A percentile compares a stretch with the other conserved stretches of the same genome.
These are phyloP conservation scores for Drosophila peninsularis DNA, from an alignment of 2,888 invertebrate species.

Conservation along the genomic window DNA sequence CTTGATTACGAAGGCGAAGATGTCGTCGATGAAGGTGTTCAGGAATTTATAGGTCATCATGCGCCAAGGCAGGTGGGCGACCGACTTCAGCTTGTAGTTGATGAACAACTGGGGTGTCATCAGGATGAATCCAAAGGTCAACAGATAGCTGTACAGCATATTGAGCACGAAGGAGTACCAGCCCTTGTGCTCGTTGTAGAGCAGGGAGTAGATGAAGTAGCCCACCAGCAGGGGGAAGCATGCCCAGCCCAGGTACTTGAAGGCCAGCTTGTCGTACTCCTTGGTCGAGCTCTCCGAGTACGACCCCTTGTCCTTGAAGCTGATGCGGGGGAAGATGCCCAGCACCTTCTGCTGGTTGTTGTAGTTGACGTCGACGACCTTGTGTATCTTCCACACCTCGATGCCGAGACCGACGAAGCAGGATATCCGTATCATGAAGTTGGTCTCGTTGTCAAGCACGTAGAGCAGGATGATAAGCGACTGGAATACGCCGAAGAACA, in stretches of 20 bases:
- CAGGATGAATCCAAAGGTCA: slow-evolving; percentile 99
- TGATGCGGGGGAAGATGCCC: slow-evolving; percentile 91
- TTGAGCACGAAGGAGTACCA: slow-evolving; percentile 99
- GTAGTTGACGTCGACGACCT: slow-evolving; percentile 94
- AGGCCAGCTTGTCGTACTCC: slow-evolving; percentile 97
- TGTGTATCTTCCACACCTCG: slow-evolving; percentile 99
- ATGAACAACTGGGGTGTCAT: slow-evolving; percentile 99
- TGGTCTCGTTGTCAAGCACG: slow-evolving; percentile 99
- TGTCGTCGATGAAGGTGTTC: slow-evolving; percentile 99
- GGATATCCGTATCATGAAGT: slow-evolving; percentile 96
- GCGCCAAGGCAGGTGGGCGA: slow-evolving; percentile 99
- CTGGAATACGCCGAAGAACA: slow-evolving; percentile 99
- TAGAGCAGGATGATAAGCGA: slow-evolving; percentile 97
- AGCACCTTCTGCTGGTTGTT: slow-evolving; percentile 90
- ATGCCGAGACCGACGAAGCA: slow-evolving; percentile 97
- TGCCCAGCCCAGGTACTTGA: slow-evolving; percentile 97
- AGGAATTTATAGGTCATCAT: slow-evolving; percentile 99
- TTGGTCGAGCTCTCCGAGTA: slow-evolving; percentile 97
- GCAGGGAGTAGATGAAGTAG: slow-evolving; percentile 97
- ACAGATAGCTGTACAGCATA: slow-evolving; percentile 98
- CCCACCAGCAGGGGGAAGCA: slow-evolving; percentile 96
- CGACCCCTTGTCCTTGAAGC: slow-evolving; percentile 96
- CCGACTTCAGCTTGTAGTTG: slow-evolving; percentile 99
- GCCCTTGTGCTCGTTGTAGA: slow-evolving; percentile 98
- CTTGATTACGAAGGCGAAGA: slow-evolving; percentile 99